These are phyloP conservation scores for Malurus alboscapulatus DNA, from an alignment of 2,113 vertebrate genomes.

Conservation along the genomic window DNA sequence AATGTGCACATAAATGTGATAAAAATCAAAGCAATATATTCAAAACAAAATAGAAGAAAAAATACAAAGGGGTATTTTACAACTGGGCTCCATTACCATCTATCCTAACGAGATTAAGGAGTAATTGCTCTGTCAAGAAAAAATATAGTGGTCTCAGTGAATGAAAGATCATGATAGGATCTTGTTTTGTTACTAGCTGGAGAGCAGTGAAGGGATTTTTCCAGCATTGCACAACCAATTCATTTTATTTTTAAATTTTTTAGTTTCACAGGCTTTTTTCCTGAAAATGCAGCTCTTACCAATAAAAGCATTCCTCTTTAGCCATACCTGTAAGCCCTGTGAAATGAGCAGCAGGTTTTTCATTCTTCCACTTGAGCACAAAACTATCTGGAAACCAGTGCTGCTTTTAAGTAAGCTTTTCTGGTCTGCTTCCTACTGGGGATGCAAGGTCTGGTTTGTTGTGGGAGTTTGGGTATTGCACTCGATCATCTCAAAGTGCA, in stretches of 20 bases:
- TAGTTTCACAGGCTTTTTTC: background rate
- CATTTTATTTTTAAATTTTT: background rate
- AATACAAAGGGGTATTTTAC: conserved; percentile 78
- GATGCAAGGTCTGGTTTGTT: background rate
- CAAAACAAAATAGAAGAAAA: conserved; percentile 74
- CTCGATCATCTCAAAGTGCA: background rate
- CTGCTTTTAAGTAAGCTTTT: background rate
- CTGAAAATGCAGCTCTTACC: background rate
- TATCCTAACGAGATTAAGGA: conserved; percentile 74
- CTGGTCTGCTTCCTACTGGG: background rate
- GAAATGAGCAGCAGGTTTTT: background rate
- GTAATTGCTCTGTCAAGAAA: conserved; percentile 78
- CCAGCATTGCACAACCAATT: background rate
- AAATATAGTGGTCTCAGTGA: conserved; percentile 64
- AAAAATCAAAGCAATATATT: conserved; percentile 76
- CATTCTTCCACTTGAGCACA: background rate
- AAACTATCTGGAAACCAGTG: background rate
- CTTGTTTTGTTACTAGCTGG: background rate
- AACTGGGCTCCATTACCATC: conserved; percentile 74
- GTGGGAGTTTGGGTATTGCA: background rate
- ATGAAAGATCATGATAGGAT: conserved; percentile 26
- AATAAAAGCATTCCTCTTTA: background rate
- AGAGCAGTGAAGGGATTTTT: conserved; percentile 10
- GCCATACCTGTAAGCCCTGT: background rate
- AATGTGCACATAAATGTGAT: conserved; percentile 73